Evolutionary conservation across 2,888 invertebrate genomes (phyloP), one percentile per base, ranked within the genome.

Genomic region (Eristalinus sepulchralis): DNA sequence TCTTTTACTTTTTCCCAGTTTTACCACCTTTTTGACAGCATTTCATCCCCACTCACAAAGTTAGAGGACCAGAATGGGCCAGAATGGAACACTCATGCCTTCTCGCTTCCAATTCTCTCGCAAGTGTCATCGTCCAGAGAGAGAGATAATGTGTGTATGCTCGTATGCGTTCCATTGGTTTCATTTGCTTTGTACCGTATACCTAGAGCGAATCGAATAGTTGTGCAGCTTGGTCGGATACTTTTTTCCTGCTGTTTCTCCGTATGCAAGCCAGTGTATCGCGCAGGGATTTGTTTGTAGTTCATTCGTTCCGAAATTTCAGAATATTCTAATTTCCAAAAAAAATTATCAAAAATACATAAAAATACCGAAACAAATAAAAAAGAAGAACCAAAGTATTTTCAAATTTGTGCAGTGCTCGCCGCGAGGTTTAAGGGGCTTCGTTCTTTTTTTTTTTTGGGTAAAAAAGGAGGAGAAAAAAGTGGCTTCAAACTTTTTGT

Each of bases 211-310:
- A 76, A 84, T 84, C 53, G 66, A 62, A 81, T 71, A 76, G 80
- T 80, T 76, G 76, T 76, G 76, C 60, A 67, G 80, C 76, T 76
- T 80, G 67, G 81, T 84, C 81, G 81, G 66, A 63, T 70, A 70
- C 60, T 70, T 27, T 66, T 78, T 64, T 68, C 53, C 24, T 80
- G 67, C 31, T 63, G 63, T 73, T 75, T 68, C 39, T 39, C 72
- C 24, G 72, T 31, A 57, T 66, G 59, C 31, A 79, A 72, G 59
- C 64, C 71, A 79, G 47, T 71, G 71, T 60, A 34, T 72, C 79
- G 66, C 66, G 72, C 33, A 64, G 57, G 47, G 60, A 67, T 66
- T 72, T 79, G 34, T 53, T 78, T 71, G 31, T 71, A 36, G 17
- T 63, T 17, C 33, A 31, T 68, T 63, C 55, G 62, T 62, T 53